These are phyloP conservation scores for Pangasius larnaudii DNA, from an alignment of 2,797 vertebrate genomes.

Conservation along the genomic window DNA sequence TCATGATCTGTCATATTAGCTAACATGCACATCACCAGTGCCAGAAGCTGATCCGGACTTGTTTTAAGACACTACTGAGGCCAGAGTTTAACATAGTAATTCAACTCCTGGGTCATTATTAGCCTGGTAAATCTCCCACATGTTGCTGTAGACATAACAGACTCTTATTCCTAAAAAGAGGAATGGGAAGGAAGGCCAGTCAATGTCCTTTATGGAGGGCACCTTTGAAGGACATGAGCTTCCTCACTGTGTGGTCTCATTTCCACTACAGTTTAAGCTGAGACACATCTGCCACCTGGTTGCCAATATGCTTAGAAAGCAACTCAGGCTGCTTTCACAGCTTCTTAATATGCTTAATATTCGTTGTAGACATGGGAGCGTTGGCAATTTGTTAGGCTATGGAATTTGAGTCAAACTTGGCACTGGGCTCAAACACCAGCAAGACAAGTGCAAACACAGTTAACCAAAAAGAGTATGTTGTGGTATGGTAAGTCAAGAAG, in stretches of 20 bases:
- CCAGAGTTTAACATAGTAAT: background rate
- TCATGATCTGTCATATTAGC: background rate
- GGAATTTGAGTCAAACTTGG: background rate
- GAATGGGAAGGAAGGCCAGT: background rate
- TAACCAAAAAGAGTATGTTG: background rate
- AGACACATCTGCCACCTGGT: background rate
- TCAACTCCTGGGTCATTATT: background rate
- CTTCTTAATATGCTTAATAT: background rate
- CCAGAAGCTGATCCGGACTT: background rate
- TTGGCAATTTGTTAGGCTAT: background rate
- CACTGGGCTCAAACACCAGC: background rate
- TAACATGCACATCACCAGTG: background rate
- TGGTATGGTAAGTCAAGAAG: background rate
- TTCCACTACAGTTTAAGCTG: background rate
- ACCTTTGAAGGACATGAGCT: background rate
- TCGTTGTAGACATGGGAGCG: background rate
- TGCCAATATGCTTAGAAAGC: background rate
- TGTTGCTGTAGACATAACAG: background rate
- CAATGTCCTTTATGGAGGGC: background rate
- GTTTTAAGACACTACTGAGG: background rate
- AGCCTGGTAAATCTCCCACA: background rate
- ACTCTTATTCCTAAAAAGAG: background rate
- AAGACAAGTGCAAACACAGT: background rate
- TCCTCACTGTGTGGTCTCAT: background rate
- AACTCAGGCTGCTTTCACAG: background rate